Evolutionary conservation across 1,140 invertebrate genomes (phyloP).

Genomic region (Solen grandis): DNA sequence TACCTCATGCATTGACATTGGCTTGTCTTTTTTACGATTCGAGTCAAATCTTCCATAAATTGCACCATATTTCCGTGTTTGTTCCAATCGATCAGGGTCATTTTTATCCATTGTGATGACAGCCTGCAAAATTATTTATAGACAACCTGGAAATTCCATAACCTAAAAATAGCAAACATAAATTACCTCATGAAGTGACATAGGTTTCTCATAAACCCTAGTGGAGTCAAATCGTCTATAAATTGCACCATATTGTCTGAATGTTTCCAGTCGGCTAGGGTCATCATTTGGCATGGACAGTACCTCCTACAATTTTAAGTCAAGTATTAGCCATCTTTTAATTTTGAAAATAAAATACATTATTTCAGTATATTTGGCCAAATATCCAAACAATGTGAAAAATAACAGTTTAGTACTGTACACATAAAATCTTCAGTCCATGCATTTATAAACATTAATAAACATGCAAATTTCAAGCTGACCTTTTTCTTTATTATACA

Average conservation of each 20-base stretch:
- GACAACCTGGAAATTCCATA: no score
- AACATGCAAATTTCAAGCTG: no score
- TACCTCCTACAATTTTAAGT: constrained; percentile 67
- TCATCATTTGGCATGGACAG: constrained; percentile 64
- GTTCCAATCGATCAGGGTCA: constrained; percentile 86
- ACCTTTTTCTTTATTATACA: no score
- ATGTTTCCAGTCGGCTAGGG: constrained; percentile 89
- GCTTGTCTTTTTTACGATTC: constrained; percentile 97
- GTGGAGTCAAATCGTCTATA: constrained; percentile 98
- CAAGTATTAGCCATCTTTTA: no score
- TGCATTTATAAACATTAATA: no score
- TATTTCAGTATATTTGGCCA: no score
- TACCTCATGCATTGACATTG: constrained; percentile 96
- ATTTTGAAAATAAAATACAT: no score
- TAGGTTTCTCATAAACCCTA: constrained; percentile 95
- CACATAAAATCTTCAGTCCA: no score
- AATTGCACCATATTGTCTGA: constrained; percentile 97
- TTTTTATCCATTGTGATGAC: not conserved
- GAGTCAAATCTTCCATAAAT: constrained; percentile 98
- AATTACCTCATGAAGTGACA: constrained; percentile 95
- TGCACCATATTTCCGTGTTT: constrained; percentile 96
- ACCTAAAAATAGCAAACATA: no score
- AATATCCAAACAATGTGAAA: no score
- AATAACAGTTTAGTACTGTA: no score
- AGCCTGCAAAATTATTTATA: not conserved